Evolutionary conservation across 2,888 invertebrate genomes (phyloP).

Genomic region (Tetropium fuscum): DNA sequence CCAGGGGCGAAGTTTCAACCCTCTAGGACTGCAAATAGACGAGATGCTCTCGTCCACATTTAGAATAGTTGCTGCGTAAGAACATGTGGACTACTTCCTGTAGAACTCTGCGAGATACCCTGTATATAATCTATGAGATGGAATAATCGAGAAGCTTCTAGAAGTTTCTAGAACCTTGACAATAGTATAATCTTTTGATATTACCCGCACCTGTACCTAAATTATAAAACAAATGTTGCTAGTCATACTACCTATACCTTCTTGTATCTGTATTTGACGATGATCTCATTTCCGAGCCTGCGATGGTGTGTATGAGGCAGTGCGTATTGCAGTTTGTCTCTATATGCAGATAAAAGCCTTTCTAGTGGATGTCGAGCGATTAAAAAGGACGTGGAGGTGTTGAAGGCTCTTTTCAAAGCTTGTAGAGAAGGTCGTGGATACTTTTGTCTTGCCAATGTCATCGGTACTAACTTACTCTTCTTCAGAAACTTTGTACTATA

Average conservation of each 20-base stretch:
- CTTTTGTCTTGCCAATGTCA: constrained; percentile 81
- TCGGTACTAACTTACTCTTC: constrained; percentile 82
- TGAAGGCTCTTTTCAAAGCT: constrained; percentile 79
- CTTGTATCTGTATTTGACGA: constrained; percentile 75
- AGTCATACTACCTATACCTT: constrained; percentile 65
- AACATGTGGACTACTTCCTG: no score
- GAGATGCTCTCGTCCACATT: no score
- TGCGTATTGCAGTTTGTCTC: constrained; percentile 87
- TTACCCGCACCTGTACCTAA: no score
- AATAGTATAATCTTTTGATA: no score
- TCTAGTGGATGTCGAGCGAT: constrained; percentile 88
- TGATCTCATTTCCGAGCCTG: constrained; percentile 82
- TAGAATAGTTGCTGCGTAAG: no score
- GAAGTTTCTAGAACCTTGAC: no score
- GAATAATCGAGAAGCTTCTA: no score
- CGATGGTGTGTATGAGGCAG: constrained; percentile 86
- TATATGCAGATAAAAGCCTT: constrained; percentile 83
- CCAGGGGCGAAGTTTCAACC: no score
- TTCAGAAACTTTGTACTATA: constrained; percentile 82
- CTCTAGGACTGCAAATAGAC: no score
- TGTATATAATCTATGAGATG: no score
- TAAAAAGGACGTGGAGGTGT: constrained; percentile 79
- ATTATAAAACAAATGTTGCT: not conserved
- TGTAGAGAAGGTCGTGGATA: constrained; percentile 82
- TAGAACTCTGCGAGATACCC: no score